A percentile compares a stretch with the other conserved stretches of the same genome.
Conservation (phyloP, 2,888 invertebrate species). For the Atherix ibis region DNA sequence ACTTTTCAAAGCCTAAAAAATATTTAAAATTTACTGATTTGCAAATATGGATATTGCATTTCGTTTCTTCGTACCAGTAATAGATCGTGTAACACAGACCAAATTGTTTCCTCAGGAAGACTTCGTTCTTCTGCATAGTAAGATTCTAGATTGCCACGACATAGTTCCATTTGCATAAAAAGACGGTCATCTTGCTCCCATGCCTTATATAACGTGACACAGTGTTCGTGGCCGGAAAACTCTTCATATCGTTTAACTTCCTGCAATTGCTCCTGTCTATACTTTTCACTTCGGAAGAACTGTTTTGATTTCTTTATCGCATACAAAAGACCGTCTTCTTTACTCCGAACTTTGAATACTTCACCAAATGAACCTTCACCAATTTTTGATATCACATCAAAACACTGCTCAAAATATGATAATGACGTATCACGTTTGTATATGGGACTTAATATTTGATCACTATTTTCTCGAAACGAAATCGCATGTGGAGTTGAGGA, state of each 20-base stretch:
- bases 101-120: constrained; percentile 44
- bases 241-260: constrained; percentile 54
- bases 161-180: constrained; percentile 57
- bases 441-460: constrained; percentile 20
- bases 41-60: too few relatives aligned
- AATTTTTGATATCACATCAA: constrained; percentile 41
- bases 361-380: constrained; percentile 65
- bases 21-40: too few relatives aligned
- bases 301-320: constrained; percentile 55
- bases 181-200: constrained; percentile 57
- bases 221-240: constrained; percentile 48
- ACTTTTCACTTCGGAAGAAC: constrained; percentile 39
- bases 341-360: constrained; percentile 49
- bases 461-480: constrained; percentile 21
- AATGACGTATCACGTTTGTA: constrained; percentile 28
- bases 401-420: constrained; percentile 52
- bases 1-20: too few relatives aligned
- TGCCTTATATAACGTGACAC: constrained; percentile 47
- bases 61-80: constrained; percentile 21
- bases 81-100: constrained; percentile 51
- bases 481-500: constrained; percentile 23
- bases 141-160: constrained; percentile 42
- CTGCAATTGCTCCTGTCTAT: constrained; percentile 39
- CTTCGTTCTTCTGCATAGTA: constrained; percentile 39
- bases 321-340: constrained; percentile 47